Conservation (phyloP, 2,113 vertebrate species). For the Calidris pugnax region DNA sequence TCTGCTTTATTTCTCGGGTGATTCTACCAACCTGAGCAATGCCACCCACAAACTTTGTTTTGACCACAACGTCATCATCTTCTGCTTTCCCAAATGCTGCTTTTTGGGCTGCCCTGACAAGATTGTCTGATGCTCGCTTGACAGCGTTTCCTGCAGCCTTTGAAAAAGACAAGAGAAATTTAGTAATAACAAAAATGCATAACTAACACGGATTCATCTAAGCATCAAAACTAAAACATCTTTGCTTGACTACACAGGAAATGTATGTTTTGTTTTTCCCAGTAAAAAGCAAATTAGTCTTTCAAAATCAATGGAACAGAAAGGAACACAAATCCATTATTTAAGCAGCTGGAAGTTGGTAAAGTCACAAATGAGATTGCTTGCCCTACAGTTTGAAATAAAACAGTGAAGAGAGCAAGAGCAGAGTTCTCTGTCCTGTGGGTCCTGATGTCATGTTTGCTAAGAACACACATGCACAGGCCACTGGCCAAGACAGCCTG, state of each 20-base stretch:
- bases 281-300: not conserved
- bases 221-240: not conserved
- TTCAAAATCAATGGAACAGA: not conserved
- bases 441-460: not conserved
- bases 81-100: constrained; percentile 94
- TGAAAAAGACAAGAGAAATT: not conserved
- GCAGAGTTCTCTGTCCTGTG: not conserved
- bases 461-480: not conserved
- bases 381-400: not conserved
- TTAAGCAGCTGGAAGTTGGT: not conserved
- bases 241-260: not conserved
- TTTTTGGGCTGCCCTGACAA: constrained; percentile 97
- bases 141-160: constrained; percentile 97
- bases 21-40: constrained; percentile 91
- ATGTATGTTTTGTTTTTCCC: not conserved
- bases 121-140: constrained; percentile 95
- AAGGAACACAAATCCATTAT: not conserved
- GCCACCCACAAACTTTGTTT: constrained; percentile 97
- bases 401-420: not conserved
- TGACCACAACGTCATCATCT: constrained; percentile 92
- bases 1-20: not conserved
- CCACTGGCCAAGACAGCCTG: not conserved
- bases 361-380: not conserved
- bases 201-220: not conserved
- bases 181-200: not conserved